Evolutionary conservation across 2,888 invertebrate genomes (phyloP).

Genomic region (Limnephilus auricula): DNA sequence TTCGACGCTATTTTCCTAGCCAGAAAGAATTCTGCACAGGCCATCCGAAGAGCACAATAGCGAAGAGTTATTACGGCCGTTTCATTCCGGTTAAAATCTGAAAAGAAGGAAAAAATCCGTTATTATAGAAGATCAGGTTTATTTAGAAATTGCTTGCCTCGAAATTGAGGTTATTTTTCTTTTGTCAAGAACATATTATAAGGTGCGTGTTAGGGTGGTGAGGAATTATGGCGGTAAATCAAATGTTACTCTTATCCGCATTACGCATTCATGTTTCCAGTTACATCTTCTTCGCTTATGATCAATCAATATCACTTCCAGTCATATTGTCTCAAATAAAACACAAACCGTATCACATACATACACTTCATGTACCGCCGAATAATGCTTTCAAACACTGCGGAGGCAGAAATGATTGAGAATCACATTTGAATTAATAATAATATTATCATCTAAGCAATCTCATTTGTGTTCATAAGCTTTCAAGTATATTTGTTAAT

Average conservation of each 20-base stretch:
- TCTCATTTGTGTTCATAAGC: background rate
- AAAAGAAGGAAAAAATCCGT: conserved; percentile 58
- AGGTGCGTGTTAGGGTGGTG: conserved; percentile 26
- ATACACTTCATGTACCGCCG: background rate
- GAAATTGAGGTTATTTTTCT: conserved; percentile 51
- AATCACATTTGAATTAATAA: background rate
- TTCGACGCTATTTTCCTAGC: conserved; percentile 43
- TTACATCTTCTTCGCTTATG: background rate
- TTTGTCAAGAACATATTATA: conserved; percentile 43
- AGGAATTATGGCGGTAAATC: conserved; percentile 19
- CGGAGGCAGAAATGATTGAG: background rate
- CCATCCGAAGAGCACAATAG: conserved; percentile 49
- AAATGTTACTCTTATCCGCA: conserved; percentile 1
- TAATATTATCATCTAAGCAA: background rate
- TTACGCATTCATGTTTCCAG: background rate
- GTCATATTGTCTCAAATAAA: background rate
- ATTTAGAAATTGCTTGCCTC: conserved; percentile 48
- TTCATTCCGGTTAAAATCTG: conserved; percentile 58
- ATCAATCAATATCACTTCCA: background rate
- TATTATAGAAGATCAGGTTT: conserved; percentile 57
- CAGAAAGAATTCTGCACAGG: conserved; percentile 27
- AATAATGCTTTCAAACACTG: background rate
- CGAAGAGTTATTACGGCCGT: conserved; percentile 51
- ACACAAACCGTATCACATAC: background rate
- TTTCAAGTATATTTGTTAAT: background rate